Conservation (phyloP, 2,888 invertebrate genomes). For the Brenthis ino region DNA sequence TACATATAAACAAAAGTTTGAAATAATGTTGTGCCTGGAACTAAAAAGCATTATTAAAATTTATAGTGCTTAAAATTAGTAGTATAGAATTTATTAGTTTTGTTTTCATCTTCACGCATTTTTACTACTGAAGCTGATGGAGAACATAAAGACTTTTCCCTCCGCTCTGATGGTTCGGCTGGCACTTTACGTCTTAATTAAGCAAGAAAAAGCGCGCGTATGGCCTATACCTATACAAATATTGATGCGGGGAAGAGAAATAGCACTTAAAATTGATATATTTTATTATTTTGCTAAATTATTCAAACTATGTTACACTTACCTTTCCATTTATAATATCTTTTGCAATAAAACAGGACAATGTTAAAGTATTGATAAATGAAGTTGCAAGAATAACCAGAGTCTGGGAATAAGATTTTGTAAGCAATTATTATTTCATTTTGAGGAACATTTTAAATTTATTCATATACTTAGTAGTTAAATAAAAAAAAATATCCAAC, state of each 20-base stretch:
- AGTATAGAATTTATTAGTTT: conserved; percentile 2
- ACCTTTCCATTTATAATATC: conserved; percentile 52
- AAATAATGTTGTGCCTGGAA: neutral
- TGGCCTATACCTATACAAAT: too few relatives aligned
- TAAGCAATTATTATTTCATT: neutral
- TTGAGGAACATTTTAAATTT: neutral
- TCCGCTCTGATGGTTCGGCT: too few relatives aligned
- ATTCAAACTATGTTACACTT: conserved; percentile 35
- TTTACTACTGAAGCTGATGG: too few relatives aligned
- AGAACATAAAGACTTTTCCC: too few relatives aligned
- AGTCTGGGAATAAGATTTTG: conserved; percentile 51
- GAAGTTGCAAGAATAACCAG: conserved; percentile 53
- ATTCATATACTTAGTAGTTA: neutral
- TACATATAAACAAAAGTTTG: conserved; percentile 43
- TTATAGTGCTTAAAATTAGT: neutral
- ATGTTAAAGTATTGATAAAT: conserved; percentile 51
- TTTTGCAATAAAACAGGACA: conserved; percentile 50
- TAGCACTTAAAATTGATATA: too few relatives aligned
- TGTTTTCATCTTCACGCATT: too few relatives aligned
- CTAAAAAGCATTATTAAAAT: neutral
- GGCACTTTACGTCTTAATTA: too few relatives aligned
- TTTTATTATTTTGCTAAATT: too few relatives aligned
- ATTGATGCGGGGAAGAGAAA: too few relatives aligned
- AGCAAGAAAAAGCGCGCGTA: too few relatives aligned
- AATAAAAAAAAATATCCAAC: neutral